Evolutionary conservation across 30 jellyfish, hydroid and myxozoan genomes (phyloP), one percentile per base, ranked within the genome.

Genomic region (Aurelia sp.): DNA sequence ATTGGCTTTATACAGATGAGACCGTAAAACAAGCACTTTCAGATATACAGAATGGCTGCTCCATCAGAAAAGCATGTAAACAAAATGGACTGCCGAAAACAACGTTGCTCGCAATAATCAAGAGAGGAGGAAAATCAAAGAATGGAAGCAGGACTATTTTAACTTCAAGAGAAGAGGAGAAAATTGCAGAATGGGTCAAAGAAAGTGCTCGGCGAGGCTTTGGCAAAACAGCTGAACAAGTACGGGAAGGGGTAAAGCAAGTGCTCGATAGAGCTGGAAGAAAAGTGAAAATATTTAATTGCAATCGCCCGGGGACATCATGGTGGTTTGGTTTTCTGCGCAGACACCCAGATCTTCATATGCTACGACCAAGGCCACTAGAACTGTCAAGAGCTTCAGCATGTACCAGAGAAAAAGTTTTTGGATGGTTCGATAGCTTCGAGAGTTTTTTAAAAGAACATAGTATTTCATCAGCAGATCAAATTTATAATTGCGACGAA

Each of bases 151-250:
- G 10, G 9, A 68, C 80, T 22, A 64, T 68, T 30, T 40, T 68
- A 16, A 40, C 20, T 41, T 55, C 51, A 24, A 50, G 21, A 24
- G 80, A 68, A 68, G 80, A 68, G 80, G 41, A 68, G 18, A 55
- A 2, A 21, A 68, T 68, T 68, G 63, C 80, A 51, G 80, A 68
- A 51, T 68, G 80, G 80, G 61, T 68, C 35, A 68, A 68, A 68
- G 62, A 68, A 68, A 21, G 64, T 40, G 80, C 61, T 8, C 13
- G 62, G 8, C 64, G 80, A 24, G 61, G 80, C 41, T 68, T 40
- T 40, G 80, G 80, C 17, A 68, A 68, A 50, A 68, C 19, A 27
- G 61, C 24, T 8, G 80, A 68, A 7, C 35, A 27, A 55, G 80
- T 68, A 21, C 24, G 80, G 16, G 80, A 68, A 8, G 59, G 61